phyloP scores from a whole-genome alignment of 2,797 vertebrate species.

The Chloroceryle inda region DNA sequence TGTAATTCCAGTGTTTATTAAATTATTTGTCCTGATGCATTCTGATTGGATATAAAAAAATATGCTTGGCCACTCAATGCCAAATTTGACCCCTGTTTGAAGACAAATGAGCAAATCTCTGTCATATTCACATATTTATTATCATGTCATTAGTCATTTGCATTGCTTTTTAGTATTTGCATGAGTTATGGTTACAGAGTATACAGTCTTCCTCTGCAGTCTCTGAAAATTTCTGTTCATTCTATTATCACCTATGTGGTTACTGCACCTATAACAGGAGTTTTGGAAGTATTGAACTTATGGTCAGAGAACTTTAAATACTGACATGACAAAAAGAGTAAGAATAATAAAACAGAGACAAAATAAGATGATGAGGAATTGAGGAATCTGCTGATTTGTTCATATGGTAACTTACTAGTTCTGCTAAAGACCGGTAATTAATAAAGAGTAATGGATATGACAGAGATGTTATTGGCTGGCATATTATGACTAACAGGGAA shows the following conservation, averaged over 20 bases:
- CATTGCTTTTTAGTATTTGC: neutral
- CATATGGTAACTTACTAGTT: neutral
- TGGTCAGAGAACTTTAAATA: neutral
- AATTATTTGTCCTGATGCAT: neutral
- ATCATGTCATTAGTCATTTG: neutral
- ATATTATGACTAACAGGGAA: neutral
- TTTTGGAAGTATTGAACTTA: neutral
- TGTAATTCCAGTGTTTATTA: neutral
- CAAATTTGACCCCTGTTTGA: neutral
- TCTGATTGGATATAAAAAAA: neutral
- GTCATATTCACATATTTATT: neutral
- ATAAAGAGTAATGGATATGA: neutral
- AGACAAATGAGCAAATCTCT: neutral
- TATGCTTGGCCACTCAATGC: neutral
- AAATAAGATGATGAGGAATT: neutral
- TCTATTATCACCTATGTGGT: rapidly evolving
- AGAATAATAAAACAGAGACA: neutral
- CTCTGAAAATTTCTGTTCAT: neutral
- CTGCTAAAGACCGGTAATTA: neutral
- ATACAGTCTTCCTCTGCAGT: neutral
- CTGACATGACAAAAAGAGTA: neutral
- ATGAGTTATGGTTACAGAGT: neutral
- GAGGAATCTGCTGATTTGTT: neutral
- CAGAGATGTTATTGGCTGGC: neutral
- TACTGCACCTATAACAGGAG: neutral